A percentile compares a stretch with the other conserved stretches of the same genome.
Evolutionary conservation across 35 echinoderm and acorn worm genomes (phyloP).

Genomic region (Diadema setosum): DNA sequence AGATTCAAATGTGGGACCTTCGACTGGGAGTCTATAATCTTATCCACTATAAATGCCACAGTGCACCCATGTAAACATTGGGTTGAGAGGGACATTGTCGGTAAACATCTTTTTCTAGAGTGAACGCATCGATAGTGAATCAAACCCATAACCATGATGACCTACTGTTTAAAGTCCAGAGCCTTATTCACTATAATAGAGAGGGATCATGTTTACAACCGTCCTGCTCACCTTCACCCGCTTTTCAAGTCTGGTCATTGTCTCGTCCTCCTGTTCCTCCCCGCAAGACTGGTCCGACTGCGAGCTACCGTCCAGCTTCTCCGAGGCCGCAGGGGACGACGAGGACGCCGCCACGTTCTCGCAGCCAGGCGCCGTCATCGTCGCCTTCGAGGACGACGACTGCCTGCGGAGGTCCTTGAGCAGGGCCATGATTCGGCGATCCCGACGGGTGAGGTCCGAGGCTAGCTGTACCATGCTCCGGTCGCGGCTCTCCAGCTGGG

Average conservation of each 20-base stretch:
- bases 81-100: too few species aligned
- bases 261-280: not conserved
- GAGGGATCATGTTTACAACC: too few species aligned
- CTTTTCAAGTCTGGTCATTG: not conserved
- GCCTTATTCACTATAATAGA: too few species aligned
- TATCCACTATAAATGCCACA: too few species aligned
- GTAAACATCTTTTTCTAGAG: too few species aligned
- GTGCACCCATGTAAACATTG: too few species aligned
- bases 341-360: not conserved
- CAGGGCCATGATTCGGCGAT: slow-evolving; percentile 1
- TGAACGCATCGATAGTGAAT: too few species aligned
- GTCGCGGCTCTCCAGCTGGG: not conserved
- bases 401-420: not conserved
- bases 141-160: too few species aligned
- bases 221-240: not conserved
- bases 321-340: not conserved
- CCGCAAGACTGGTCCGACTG: not conserved
- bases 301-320: not conserved
- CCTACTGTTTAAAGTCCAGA: too few species aligned
- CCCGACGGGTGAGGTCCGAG: not conserved
- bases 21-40: too few species aligned
- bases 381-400: not conserved
- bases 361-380: not conserved
- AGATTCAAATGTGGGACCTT: too few species aligned
- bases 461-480: not conserved